Percentiles rank a stretch among this genome's conserved stretches.
phyloP scores from a whole-genome alignment of 2,113 vertebrate genomes.

The Raphicerus campestris region DNA sequence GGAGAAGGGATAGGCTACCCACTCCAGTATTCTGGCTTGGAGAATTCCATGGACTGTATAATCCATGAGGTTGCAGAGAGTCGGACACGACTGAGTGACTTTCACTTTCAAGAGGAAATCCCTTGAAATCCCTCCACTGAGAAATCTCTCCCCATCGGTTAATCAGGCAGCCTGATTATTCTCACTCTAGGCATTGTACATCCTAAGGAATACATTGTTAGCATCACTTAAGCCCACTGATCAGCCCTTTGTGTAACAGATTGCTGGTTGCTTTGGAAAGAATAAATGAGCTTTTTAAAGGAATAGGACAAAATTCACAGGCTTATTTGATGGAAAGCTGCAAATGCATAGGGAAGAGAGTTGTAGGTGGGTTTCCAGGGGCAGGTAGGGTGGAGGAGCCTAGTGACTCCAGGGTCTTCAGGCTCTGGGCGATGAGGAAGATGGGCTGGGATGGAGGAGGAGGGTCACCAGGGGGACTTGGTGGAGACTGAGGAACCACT shows the following conservation, averaged over 20 bases:
- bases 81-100: neutral
- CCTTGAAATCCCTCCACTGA: neutral
- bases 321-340: neutral
- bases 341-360: neutral
- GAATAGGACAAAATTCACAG: neutral
- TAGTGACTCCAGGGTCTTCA: neutral
- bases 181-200: neutral
- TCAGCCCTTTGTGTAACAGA: neutral
- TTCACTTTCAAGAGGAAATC: neutral
- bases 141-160: neutral
- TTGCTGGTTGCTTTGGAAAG: neutral
- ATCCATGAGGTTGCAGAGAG: neutral
- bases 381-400: neutral
- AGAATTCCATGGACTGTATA: neutral
- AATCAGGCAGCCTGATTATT: neutral
- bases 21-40: neutral
- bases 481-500: neutral
- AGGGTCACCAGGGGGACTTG: neutral
- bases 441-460: neutral
- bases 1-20: neutral
- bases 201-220: neutral
- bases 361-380: neutral
- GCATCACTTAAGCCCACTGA: neutral
- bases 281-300: neutral
- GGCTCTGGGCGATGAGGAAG: neutral